Base-by-base conservation (phyloP, 2,797 vertebrate species). In the Poecilia picta region DNA sequence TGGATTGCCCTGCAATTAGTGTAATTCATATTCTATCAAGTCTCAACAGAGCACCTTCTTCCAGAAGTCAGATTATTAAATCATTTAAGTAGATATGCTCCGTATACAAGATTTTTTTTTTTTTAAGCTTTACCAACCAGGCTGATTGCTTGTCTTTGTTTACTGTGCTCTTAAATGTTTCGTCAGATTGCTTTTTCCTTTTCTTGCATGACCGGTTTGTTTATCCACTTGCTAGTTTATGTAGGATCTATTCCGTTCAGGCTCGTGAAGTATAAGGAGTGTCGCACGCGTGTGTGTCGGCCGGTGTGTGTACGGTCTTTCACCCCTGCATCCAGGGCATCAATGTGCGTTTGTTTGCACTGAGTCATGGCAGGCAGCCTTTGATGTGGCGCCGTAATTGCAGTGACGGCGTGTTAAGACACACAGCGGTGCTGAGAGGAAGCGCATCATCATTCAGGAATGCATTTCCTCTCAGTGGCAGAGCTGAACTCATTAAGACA, bases 351-450 rank as follows among this genome's bases (percentile, higher is more conserved):
- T 36, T 76, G 76, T 55, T 12, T n/a, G n/a, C n/a, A 77, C 82
- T 89, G 91, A 92, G 80, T 94, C 92, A 92, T 82, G 84, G 85
- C 85, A 81, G 83, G 77, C 80, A 39, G 82, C 81, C 85, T 95
- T 94, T 95, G 92, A 94, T 94, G 92, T 91, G 83, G 86, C 3
- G 4, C n/a, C 59, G 73, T 94, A 91, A 95, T 93, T 93, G 87
- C 85, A 46, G 85, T 85, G 79, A 89, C 83, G 10, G 91, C 88
- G 75, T 94, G 94, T 94, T 90, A 83, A 88, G 89, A 88, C 94
- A 90, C 83, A 91, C 89, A 86, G 86, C 82, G 28, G 74, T 79
- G 88, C 88, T 0, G 82, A 83, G 86, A 93, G 94, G 91, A 93
- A 94, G 85, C 83, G 89, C 90, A 92, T 93, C 90, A 93, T 89